A percentile compares a stretch with the other conserved stretches of the same genome.
Conservation (phyloP, 1,140 invertebrate genomes). For the Scaptomyza pallida region DNA sequence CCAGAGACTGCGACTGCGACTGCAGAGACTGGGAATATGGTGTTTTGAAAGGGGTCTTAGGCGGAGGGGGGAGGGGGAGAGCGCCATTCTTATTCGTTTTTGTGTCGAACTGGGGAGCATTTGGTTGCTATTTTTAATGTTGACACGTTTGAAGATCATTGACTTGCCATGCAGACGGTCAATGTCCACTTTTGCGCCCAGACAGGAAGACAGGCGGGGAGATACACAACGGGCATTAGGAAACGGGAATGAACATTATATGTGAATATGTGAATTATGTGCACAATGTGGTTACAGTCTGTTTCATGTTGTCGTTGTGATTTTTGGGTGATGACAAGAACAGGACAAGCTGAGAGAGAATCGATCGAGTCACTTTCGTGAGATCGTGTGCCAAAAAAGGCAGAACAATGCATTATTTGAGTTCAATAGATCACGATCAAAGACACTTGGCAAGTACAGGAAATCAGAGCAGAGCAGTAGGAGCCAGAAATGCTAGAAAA, state of each 20-base stretch:
- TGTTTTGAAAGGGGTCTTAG: constrained; percentile 1
- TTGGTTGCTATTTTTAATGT: constrained; percentile 79
- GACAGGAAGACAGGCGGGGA: neutral
- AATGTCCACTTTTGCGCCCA: constrained; percentile 70
- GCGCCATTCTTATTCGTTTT: neutral
- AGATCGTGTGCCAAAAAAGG: constrained; percentile 54
- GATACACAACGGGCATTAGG: constrained; percentile 6
- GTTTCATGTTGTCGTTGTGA: constrained; percentile 15
- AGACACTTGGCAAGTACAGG: neutral
- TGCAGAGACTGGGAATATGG: constrained; percentile 3
- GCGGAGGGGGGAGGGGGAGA: too few species aligned
- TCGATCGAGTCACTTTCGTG: constrained; percentile 31
- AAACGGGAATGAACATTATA: constrained; percentile 24
- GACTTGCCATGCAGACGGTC: constrained; percentile 74
- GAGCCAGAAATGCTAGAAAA: too few species aligned
- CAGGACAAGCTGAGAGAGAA: neutral
- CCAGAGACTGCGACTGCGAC: constrained; percentile 32
- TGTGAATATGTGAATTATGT: constrained; percentile 68
- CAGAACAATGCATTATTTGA: constrained; percentile 56
- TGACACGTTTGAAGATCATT: constrained; percentile 81
- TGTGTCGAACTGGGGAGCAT: constrained; percentile 33
- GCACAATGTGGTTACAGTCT: constrained; percentile 53
- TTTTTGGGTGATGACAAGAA: constrained; percentile 43
- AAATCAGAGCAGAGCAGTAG: too few species aligned
- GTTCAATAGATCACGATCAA: constrained; percentile 65